Evolutionary conservation across 2,888 invertebrate genomes (phyloP).

Genomic region (Lordiphosa fenestrarum): DNA sequence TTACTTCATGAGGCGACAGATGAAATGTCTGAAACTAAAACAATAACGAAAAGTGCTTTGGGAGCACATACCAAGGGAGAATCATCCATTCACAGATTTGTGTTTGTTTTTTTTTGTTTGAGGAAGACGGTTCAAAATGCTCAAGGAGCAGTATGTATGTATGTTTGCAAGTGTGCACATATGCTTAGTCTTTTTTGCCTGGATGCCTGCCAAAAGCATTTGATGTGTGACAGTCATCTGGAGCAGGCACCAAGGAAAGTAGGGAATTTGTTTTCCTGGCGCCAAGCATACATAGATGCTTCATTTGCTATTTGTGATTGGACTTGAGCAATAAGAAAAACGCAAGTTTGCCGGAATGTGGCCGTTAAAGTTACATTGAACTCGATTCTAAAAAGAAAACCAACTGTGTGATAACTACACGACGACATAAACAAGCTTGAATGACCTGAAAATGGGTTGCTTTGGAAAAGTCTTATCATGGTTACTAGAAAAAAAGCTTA

Average conservation of each 20-base stretch:
- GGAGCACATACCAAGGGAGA: slow-evolving; percentile 15
- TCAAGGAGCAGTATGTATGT: slow-evolving; percentile 4
- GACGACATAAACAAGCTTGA: too few relatives aligned
- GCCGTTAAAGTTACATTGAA: slow-evolving; percentile 34
- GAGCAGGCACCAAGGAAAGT: slow-evolving; percentile 4
- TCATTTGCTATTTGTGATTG: slow-evolving; percentile 10
- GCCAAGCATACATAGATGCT: slow-evolving; percentile 11
- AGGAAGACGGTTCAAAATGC: not conserved
- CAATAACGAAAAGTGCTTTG: slow-evolving; percentile 57
- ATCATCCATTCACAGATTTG: slow-evolving; percentile 22
- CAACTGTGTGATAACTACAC: not conserved
- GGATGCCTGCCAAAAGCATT: slow-evolving; percentile 40
- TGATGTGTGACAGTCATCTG: slow-evolving; percentile 32
- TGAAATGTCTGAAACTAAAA: slow-evolving; percentile 45
- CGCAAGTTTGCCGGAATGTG: slow-evolving; percentile 32
- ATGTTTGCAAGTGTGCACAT: slow-evolving; percentile 4
- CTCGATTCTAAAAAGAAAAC: slow-evolving; percentile 5
- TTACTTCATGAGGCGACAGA: slow-evolving; percentile 16
- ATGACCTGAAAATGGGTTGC: too few relatives aligned
- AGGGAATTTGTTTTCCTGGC: slow-evolving; percentile 9
- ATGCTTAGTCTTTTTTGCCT: slow-evolving; percentile 24
- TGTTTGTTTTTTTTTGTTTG: slow-evolving; percentile 1
- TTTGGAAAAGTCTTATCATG: too few relatives aligned
- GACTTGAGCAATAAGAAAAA: slow-evolving; percentile 40
- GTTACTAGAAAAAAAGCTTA: too few relatives aligned